A percentile compares a stretch with the other conserved stretches of the same genome.
These are phyloP conservation scores for Calliphora vicina DNA, from an alignment of 1,140 invertebrate genomes.

Conservation along the genomic window DNA sequence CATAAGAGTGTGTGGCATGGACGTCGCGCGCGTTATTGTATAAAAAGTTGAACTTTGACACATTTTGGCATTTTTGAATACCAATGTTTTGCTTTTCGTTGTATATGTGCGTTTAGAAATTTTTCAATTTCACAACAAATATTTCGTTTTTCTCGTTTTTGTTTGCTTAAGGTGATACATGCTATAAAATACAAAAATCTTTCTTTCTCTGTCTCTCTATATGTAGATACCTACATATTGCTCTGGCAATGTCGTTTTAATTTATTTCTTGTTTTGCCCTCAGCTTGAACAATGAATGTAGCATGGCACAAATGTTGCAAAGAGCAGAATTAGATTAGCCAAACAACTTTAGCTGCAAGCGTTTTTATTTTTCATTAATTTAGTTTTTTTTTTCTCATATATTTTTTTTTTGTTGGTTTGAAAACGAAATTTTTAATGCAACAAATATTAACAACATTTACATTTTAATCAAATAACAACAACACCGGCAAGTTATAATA, in stretches of 20 bases:
- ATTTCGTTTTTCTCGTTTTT: not conserved
- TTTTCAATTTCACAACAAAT: too few species aligned
- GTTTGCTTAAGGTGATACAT: not conserved
- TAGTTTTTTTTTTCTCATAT: not conserved
- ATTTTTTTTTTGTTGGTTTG: not conserved
- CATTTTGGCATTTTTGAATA: not conserved
- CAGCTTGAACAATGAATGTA: not conserved
- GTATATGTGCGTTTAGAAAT: not conserved
- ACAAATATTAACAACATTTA: conserved; percentile 25
- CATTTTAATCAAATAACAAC: conserved; percentile 23
- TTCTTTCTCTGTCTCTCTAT: too few species aligned
- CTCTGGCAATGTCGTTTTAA: conserved; percentile 19
- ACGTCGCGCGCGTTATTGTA: too few species aligned
- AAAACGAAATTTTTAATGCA: not conserved
- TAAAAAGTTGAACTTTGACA: not conserved
- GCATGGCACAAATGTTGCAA: too few species aligned
- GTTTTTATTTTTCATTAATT: conserved; percentile 15
- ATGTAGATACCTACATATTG: not conserved
- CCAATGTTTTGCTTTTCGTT: too few species aligned
- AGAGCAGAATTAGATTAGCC: conserved; percentile 14
- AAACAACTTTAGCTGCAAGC: not conserved
- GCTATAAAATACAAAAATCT: too few species aligned
- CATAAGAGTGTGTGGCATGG: too few species aligned
- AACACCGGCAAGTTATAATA: not conserved
- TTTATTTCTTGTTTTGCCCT: not conserved